A percentile compares a stretch with the other conserved stretches of the same genome.
Evolutionary conservation across 1,140 invertebrate species (phyloP).

Genomic region (Scylla paramamosain): DNA sequence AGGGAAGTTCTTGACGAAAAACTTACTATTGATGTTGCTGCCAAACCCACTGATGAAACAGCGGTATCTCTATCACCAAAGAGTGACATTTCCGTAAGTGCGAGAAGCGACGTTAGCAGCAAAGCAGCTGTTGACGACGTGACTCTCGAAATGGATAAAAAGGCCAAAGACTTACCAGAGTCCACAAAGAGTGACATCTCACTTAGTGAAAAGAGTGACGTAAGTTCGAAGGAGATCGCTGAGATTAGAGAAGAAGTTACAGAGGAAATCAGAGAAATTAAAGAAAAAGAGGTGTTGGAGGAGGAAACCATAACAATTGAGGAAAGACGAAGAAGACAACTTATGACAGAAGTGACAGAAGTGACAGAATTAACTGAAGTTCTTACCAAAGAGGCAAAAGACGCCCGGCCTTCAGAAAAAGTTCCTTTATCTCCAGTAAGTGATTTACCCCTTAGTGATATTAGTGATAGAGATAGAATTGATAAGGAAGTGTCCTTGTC

Average conservation of each 20-base stretch:
- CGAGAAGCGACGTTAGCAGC: slow-evolving; percentile 53
- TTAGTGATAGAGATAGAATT: slow-evolving; percentile 28
- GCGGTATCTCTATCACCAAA: slow-evolving; percentile 54
- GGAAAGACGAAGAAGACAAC: neutral
- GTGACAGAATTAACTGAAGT: slow-evolving; percentile 30
- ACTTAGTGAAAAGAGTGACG: slow-evolving; percentile 72
- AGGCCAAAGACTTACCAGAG: slow-evolving; percentile 69
- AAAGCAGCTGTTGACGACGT: slow-evolving; percentile 47
- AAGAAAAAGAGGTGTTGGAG: slow-evolving; percentile 37
- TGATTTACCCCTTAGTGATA: slow-evolving; percentile 39
- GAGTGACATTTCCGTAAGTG: slow-evolving; percentile 68
- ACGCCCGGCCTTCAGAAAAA: slow-evolving; percentile 75
- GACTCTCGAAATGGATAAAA: slow-evolving; percentile 52
- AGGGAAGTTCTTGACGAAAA: slow-evolving; percentile 71
- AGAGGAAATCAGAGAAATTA: slow-evolving; percentile 58
- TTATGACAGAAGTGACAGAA: neutral
- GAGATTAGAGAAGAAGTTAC: slow-evolving; percentile 45
- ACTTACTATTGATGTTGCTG: slow-evolving; percentile 42
- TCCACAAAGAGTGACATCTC: slow-evolving; percentile 74
- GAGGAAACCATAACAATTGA: neutral
- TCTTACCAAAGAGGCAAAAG: slow-evolving; percentile 33
- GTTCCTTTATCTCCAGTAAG: slow-evolving; percentile 48
- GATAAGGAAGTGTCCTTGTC: slow-evolving; percentile 28
- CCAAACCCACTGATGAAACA: slow-evolving; percentile 47
- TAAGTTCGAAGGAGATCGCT: slow-evolving; percentile 37